Evolutionary conservation across 2,797 vertebrate genomes (phyloP), one percentile per base, ranked within the genome.

Genomic region (Poecilia velifera): DNA sequence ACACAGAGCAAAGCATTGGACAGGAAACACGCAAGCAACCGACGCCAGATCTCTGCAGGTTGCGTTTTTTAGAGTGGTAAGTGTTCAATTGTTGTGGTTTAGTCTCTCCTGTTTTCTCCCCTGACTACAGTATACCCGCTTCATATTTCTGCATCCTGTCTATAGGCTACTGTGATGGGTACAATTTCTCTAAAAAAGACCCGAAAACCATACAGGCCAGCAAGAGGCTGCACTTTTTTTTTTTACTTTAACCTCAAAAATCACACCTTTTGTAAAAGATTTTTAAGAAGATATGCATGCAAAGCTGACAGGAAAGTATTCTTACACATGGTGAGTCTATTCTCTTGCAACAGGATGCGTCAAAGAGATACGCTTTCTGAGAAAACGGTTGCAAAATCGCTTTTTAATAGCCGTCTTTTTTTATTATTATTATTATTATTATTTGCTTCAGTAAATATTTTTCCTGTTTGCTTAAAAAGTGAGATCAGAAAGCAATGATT

Each of bases 111-210:
- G 86, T 89, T 87, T 73, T 74, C 16, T 39, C 59, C 20, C 51
- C 43, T 80, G 36, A 84, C 85, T 85, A 87, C 82, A 91, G 74
- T 86, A 78, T 83, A 66, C 73, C 76, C 64, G 57, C 81, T 77
- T 79, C 79, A 47, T 79, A 77, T 83, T 83, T 86, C 87, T 78
- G 91, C 91, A 92, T 93, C 93, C 91, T 92, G 92, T 92, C 82
- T 85, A 77, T 45, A 84, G 51, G 49, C 64, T 70, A 78, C 72
- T 78, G 49, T 13, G 76, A 83, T 75, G 82, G 77, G 73, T 57
- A 68, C 2, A 36, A 72, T 88, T 39, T 59, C 31, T 72, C 28
- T 43, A 0, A 80, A 36, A 79, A 36, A 79, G 75, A 76, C 66
- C 45, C 31, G 20, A 86, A 80, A 80, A 80, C 62, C 34, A 64